Evolutionary conservation across 2,797 vertebrate species (phyloP).

Genomic region (Amblyraja radiata): DNA sequence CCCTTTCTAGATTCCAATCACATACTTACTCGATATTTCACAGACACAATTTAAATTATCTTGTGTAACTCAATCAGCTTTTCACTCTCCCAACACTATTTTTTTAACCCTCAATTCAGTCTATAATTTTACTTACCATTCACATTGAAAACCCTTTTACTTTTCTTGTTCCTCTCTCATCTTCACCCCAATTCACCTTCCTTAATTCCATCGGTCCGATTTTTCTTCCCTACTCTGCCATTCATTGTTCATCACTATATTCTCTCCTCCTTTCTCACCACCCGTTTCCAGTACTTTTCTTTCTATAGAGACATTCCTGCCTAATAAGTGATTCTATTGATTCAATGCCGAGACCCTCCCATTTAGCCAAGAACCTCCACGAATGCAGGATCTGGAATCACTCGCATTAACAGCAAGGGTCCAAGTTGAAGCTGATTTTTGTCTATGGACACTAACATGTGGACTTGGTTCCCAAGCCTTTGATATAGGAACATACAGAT

Average conservation of each 20-base stretch:
- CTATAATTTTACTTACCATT: neutral
- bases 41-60: neutral
- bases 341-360: neutral
- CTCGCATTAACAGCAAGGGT: conserved; percentile 1
- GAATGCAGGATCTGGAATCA: neutral
- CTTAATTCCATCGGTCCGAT: neutral
- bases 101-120: neutral
- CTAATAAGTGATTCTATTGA: neutral
- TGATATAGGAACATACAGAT: no score
- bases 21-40: neutral
- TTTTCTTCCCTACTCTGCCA: neutral
- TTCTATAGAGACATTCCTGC: neutral
- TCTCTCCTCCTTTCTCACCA: neutral
- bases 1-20: neutral
- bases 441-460: neutral
- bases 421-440: neutral
- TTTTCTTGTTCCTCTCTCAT: neutral
- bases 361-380: neutral
- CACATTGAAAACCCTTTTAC: neutral
- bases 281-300: neutral
- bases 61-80: neutral
- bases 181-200: neutral
- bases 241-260: neutral
- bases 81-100: neutral
- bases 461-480: neutral